Evolutionary conservation across 2,113 vertebrate genomes (phyloP).

Genomic region (Edolisoma coerulescens): DNA sequence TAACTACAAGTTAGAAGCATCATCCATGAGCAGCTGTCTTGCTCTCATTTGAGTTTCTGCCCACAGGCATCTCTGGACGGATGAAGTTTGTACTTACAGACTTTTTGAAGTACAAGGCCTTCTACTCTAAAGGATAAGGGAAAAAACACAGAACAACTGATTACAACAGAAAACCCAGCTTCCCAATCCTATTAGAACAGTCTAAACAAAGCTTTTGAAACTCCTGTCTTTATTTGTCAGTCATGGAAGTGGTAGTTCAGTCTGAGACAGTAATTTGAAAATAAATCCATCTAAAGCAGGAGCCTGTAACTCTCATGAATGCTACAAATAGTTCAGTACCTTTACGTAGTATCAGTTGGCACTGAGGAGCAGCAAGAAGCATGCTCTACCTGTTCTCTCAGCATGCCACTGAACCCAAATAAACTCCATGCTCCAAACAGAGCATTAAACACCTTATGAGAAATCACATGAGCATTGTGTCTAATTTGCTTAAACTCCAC

Average conservation of each 20-base stretch:
- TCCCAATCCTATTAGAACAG: not conserved
- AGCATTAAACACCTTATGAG: not conserved
- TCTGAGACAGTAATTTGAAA: not conserved
- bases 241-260: not conserved
- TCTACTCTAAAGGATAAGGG: not conserved
- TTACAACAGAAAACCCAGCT: not conserved
- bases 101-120: not conserved
- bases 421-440: not conserved
- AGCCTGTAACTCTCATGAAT: not conserved
- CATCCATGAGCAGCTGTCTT: not conserved
- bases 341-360: not conserved
- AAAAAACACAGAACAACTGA: not conserved
- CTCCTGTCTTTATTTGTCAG: not conserved
- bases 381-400: not conserved
- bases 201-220: not conserved
- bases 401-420: not conserved
- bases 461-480: not conserved
- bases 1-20: not conserved
- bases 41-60: not conserved
- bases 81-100: not conserved
- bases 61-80: not conserved
- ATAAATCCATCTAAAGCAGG: not conserved
- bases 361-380: not conserved
- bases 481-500: not conserved
- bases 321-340: not conserved